Percentiles rank a stretch among this genome's conserved stretches.
Conservation (phyloP, 2,888 invertebrate genomes). For the Lasioglossum morio region DNA sequence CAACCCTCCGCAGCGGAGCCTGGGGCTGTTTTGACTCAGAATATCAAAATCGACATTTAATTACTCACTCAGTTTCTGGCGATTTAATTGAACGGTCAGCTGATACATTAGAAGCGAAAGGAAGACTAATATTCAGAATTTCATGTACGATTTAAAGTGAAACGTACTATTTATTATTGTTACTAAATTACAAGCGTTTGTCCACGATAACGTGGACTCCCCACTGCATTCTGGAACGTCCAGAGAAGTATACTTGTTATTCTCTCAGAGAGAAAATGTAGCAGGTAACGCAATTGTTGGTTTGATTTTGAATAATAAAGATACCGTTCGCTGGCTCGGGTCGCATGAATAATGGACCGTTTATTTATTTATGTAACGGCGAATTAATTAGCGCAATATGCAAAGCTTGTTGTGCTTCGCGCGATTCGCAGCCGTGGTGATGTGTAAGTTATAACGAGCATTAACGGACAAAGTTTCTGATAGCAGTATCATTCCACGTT, state of each 20-base stretch:
- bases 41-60: too few species aligned
- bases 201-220: not conserved
- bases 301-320: constrained; percentile 54
- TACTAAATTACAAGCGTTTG: not conserved
- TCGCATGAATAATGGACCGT: constrained; percentile 42
- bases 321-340: not conserved
- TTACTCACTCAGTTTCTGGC: too few species aligned
- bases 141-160: too few species aligned
- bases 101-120: too few species aligned
- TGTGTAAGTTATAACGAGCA: constrained; percentile 27
- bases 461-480: constrained; percentile 9
- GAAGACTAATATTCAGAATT: too few species aligned
- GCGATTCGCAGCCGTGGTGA: constrained; percentile 4
- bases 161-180: not conserved
- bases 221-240: not conserved
- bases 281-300: constrained; percentile 34
- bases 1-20: too few species aligned
- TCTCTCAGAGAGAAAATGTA: constrained; percentile 16
- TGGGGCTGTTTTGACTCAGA: too few species aligned
- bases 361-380: constrained; percentile 54
- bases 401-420: constrained; percentile 35
- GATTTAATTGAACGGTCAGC: too few species aligned
- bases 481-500: not conserved
- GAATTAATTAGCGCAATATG: constrained; percentile 51
- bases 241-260: constrained; percentile 2